Evolutionary conservation across 2,888 invertebrate species (phyloP).

Genomic region (Stratiomys singularior): DNA sequence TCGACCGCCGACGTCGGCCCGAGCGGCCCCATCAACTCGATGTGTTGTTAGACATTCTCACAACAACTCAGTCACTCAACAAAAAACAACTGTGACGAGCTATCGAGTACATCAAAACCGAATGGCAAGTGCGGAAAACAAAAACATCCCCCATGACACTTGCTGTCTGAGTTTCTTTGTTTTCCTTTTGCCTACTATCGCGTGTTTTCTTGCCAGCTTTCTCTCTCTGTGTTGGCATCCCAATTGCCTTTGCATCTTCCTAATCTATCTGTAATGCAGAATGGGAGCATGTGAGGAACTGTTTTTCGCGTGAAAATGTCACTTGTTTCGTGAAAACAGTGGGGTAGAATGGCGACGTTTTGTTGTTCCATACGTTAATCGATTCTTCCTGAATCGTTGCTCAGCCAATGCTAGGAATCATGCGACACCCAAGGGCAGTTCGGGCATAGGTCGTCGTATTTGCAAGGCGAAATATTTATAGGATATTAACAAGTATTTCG

Average conservation of each 20-base stretch:
- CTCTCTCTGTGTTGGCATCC: background rate
- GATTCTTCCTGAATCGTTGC: background rate
- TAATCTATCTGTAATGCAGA: background rate
- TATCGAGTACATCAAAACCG: background rate
- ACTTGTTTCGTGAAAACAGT: too few species aligned
- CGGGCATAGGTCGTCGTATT: too few species aligned
- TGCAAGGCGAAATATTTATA: too few species aligned
- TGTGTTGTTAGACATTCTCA: background rate
- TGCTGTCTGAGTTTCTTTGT: constrained; percentile 15
- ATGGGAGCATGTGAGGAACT: background rate
- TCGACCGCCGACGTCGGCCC: background rate
- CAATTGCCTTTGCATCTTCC: background rate
- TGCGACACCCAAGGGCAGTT: background rate
- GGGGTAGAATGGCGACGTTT: constrained; percentile 23
- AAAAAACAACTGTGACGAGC: background rate
- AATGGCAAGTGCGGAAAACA: constrained; percentile 26
- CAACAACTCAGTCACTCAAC: background rate
- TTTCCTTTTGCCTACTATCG: constrained; percentile 26
- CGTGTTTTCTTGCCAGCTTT: background rate
- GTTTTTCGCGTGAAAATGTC: background rate
- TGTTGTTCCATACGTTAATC: background rate
- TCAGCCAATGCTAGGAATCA: background rate
- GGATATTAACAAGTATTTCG: background rate
- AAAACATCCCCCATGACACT: constrained; percentile 29
- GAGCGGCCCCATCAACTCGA: background rate